A percentile compares a stretch with the other conserved stretches of the same genome.
Evolutionary conservation across 2,888 invertebrate species (phyloP).

Genomic region (Leptinotarsa juncta): DNA sequence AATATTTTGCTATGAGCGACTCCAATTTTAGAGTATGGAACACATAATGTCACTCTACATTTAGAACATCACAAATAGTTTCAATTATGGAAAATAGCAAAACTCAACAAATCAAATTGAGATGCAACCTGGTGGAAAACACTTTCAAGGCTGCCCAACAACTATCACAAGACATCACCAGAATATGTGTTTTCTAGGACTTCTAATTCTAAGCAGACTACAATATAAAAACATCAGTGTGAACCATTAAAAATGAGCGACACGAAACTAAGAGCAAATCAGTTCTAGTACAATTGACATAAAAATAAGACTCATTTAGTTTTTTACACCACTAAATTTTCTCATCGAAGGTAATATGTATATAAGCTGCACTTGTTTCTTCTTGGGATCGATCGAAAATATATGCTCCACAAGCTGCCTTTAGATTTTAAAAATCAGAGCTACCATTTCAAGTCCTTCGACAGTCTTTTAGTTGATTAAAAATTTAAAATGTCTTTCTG

Average conservation of each 20-base stretch:
- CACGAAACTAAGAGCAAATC: slow-evolving; percentile 61
- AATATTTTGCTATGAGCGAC: too few relatives aligned
- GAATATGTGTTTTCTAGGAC: slow-evolving; percentile 52
- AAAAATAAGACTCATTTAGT: slow-evolving; percentile 24
- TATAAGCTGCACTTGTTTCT: slow-evolving; percentile 2
- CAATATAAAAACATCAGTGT: slow-evolving; percentile 60
- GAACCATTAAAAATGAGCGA: slow-evolving; percentile 59
- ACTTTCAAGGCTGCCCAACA: slow-evolving; percentile 56
- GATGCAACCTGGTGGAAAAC: slow-evolving; percentile 48
- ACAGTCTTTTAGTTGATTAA: neutral
- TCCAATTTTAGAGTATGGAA: too few relatives aligned
- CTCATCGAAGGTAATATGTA: neutral
- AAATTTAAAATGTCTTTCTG: slow-evolving; percentile 1
- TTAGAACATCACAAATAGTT: too few relatives aligned
- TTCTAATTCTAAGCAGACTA: slow-evolving; percentile 55
- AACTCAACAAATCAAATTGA: slow-evolving; percentile 16
- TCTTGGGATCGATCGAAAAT: neutral
- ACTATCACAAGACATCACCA: slow-evolving; percentile 62
- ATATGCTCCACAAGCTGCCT: slow-evolving; percentile 1
- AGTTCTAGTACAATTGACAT: slow-evolving; percentile 45
- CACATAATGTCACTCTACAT: too few relatives aligned
- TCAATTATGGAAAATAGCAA: too few relatives aligned
- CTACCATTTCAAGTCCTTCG: slow-evolving; percentile 4
- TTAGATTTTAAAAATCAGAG: neutral
- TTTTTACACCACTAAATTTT: neutral